phyloP scores from a whole-genome alignment of 1,140 invertebrate genomes.

The Drosophila ogumai region DNA sequence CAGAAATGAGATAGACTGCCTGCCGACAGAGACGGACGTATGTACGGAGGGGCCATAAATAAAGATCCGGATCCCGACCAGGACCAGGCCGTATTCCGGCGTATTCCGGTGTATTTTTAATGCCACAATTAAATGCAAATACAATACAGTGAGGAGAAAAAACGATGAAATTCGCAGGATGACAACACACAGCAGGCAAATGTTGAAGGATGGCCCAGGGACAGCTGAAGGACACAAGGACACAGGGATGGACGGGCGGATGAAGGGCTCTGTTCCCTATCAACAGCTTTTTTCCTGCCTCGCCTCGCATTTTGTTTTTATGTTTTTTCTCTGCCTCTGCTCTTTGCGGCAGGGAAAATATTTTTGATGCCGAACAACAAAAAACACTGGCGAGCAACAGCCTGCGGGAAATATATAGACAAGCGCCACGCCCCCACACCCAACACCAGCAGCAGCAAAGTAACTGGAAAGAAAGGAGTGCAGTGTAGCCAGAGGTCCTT shows the following conservation, averaged over 20 bases:
- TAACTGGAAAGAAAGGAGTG: slow-evolving; percentile 33
- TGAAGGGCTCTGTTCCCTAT: slow-evolving; percentile 43
- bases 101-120: slow-evolving; percentile 73
- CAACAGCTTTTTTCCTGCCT: slow-evolving; percentile 67
- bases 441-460: slow-evolving; percentile 26
- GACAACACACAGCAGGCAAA: slow-evolving; percentile 45
- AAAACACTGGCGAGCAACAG: slow-evolving; percentile 63
- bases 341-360: slow-evolving; percentile 56
- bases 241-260: slow-evolving; percentile 1
- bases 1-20: slow-evolving; percentile 39
- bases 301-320: slow-evolving; percentile 7
- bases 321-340: slow-evolving; percentile 10
- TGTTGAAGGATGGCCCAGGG: slow-evolving; percentile 64
- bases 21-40: slow-evolving; percentile 32
- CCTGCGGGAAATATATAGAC: slow-evolving; percentile 66
- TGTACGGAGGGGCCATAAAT: slow-evolving; percentile 56
- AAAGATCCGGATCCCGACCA: slow-evolving; percentile 38
- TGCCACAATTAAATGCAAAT: slow-evolving; percentile 82
- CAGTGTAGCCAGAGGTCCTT: slow-evolving; percentile 15
- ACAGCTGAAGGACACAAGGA: slow-evolving; percentile 55
- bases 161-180: slow-evolving; percentile 29
- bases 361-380: slow-evolving; percentile 63
- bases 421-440: slow-evolving; percentile 53
- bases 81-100: neutral
- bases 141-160: slow-evolving; percentile 47